A percentile compares a stretch with the other conserved stretches of the same genome.
Evolutionary conservation across 1,140 invertebrate species (phyloP).

Genomic region (Vanessa atalanta): DNA sequence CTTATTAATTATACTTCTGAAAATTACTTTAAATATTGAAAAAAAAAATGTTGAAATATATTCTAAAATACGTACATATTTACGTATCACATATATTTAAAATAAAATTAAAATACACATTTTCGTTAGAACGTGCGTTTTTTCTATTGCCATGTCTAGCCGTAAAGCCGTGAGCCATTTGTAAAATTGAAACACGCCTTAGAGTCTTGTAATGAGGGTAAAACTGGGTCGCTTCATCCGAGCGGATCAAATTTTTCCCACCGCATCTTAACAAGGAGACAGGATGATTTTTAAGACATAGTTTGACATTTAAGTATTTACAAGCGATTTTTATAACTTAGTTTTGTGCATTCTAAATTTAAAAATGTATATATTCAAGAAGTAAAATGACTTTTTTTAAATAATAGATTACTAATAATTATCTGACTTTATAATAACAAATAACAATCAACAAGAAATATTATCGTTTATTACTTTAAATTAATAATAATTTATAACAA

Average conservation of each 20-base stretch:
- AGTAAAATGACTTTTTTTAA: too few species aligned
- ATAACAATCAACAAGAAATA: too few species aligned
- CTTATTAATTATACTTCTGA: too few species aligned
- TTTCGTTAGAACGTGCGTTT: neutral
- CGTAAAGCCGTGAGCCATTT: slow-evolving; percentile 47
- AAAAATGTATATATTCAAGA: too few species aligned
- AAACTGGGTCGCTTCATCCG: slow-evolving; percentile 47
- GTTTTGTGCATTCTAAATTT: too few species aligned
- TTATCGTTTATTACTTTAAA: too few species aligned
- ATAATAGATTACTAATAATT: too few species aligned
- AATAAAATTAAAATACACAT: neutral
- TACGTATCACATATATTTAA: neutral
- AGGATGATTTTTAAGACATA: slow-evolving; percentile 13
- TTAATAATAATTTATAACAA: too few species aligned
- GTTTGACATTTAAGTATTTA: neutral
- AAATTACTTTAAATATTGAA: too few species aligned
- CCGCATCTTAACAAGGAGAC: slow-evolving; percentile 38
- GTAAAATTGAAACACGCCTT: slow-evolving; percentile 52
- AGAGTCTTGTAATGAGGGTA: slow-evolving; percentile 51
- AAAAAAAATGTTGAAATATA: too few species aligned
- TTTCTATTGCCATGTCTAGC: slow-evolving; percentile 32
- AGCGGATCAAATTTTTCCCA: slow-evolving; percentile 51
- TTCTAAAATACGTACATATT: neutral
- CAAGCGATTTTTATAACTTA: too few species aligned
- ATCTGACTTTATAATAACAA: too few species aligned